phyloP scores from a whole-genome alignment of 1,140 invertebrate species.

The Rhopalosiphum maidis region DNA sequence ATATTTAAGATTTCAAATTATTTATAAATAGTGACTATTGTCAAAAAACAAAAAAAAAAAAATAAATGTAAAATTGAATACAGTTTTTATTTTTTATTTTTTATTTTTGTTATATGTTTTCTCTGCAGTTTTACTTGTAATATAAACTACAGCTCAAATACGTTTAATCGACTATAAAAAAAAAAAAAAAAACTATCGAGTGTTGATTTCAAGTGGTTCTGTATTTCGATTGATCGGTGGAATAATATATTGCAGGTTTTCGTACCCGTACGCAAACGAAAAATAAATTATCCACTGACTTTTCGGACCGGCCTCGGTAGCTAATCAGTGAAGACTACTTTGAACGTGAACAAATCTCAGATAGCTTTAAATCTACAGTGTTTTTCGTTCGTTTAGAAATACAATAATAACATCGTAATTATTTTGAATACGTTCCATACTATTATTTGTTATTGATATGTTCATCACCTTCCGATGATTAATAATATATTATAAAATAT shows the following conservation, averaged over 20 bases:
- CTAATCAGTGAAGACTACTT: not conserved
- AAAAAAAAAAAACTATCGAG: not conserved
- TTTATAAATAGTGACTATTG: not conserved
- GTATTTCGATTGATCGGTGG: not conserved
- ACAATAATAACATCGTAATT: not conserved
- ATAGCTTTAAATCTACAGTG: not conserved
- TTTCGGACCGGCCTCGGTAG: not conserved
- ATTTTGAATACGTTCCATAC: too few species aligned
- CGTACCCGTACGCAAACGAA: not conserved
- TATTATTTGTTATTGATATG: too few species aligned
- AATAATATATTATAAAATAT: not conserved
- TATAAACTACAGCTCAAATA: not conserved
- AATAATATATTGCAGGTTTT: not conserved
- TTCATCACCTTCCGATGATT: not conserved
- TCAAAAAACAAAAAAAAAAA: not conserved
- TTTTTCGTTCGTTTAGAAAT: not conserved
- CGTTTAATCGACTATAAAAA: not conserved
- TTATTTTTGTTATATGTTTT: not conserved
- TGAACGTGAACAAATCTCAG: not conserved
- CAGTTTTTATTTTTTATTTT: too few species aligned
- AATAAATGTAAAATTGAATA: not conserved
- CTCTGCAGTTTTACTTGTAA: not conserved
- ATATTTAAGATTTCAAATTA: not conserved
- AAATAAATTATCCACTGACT: not conserved
- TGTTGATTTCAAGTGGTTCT: not conserved